phyloP scores from a whole-genome alignment of 2,797 vertebrate species.

The Syndactyla subalaris region DNA sequence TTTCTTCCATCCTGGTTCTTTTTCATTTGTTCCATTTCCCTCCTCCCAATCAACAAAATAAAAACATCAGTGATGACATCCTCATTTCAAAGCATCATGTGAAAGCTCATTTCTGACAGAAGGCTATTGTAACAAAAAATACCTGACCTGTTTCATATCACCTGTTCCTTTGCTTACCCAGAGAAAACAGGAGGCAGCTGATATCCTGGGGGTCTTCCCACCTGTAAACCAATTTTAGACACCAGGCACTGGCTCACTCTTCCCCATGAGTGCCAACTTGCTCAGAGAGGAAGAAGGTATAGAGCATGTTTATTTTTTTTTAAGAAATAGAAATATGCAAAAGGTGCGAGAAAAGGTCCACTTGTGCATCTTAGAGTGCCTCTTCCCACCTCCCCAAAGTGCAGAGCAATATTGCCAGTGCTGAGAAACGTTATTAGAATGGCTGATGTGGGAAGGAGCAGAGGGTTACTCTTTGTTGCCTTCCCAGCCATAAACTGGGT shows the following conservation, averaged over 20 bases:
- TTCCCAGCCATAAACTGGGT: slow-evolving; percentile 38
- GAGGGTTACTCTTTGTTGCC: not conserved
- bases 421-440: not conserved
- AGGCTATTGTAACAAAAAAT: not conserved
- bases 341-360: not conserved
- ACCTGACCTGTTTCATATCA: not conserved
- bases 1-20: not conserved
- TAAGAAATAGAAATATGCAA: not conserved
- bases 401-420: not conserved
- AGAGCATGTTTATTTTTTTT: not conserved
- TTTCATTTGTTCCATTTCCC: not conserved
- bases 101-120: not conserved
- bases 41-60: not conserved
- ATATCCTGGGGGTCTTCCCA: not conserved
- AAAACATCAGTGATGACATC: slow-evolving; percentile 15
- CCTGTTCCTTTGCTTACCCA: not conserved
- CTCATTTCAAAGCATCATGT: not conserved
- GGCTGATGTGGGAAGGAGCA: not conserved
- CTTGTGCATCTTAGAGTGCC: not conserved
- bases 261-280: not conserved
- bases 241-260: not conserved
- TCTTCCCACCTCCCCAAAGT: not conserved
- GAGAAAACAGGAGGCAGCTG: not conserved
- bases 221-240: not conserved
- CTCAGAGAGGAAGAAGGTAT: not conserved